A percentile compares a stretch with the other conserved stretches of the same genome.
Evolutionary conservation across 2,113 vertebrate genomes (phyloP).

Genomic region (Psittacula cyanocephala): DNA sequence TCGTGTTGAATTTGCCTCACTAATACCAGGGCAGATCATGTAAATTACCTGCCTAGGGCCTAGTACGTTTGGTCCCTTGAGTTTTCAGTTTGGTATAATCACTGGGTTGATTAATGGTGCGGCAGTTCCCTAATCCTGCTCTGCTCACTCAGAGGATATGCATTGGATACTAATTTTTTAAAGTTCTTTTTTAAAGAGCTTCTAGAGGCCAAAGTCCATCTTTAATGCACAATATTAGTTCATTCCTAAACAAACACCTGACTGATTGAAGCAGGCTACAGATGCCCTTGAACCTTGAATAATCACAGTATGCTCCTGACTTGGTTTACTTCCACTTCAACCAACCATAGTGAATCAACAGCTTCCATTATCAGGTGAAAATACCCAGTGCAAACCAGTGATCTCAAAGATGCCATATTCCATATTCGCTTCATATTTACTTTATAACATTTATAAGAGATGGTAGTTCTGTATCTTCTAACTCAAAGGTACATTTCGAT

Average conservation of each 20-base stretch:
- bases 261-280: neutral
- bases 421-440: neutral
- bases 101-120: neutral
- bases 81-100: neutral
- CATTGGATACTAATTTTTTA: neutral
- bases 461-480: neutral
- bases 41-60: neutral
- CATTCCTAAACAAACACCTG: neutral
- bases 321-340: neutral
- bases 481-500: neutral
- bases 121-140: neutral
- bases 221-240: neutral
- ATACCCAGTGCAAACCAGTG: neutral
- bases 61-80: neutral
- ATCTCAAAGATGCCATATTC: neutral
- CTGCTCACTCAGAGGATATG: neutral
- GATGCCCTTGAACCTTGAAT: neutral
- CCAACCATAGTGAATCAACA: neutral
- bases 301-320: neutral
- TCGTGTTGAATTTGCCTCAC: neutral
- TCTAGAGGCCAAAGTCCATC: neutral
- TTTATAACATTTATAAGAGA: neutral
- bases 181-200: neutral
- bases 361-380: slow-evolving; percentile 44
- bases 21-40: neutral